Evolutionary conservation across 1,140 invertebrate genomes (phyloP), one percentile per base, ranked within the genome.

Genomic region (Nymphalis io): DNA sequence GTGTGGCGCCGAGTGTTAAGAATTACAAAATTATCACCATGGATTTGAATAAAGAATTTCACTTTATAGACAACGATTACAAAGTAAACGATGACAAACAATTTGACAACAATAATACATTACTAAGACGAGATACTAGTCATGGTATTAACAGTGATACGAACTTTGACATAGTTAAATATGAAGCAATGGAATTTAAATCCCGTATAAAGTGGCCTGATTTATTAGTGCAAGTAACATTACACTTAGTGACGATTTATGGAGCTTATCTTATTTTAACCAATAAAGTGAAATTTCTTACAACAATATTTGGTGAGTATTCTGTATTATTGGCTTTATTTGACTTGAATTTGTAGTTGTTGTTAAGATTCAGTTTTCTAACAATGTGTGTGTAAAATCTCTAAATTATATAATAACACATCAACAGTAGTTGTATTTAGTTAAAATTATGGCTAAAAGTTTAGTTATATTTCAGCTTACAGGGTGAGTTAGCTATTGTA

Each of bases 221-320:
- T 87, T 86, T 96, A 1, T 74, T 84, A 8, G 95, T 93, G 3
- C 95, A 96, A 88, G 74, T 94, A 42, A 94, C 94, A 68, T 91
- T 96, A 72, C 96, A 96, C 86, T 80, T 84, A 64, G 94, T 95
- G 16, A 93, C 93, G 68, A 60, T 96, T 3, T 96, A 96, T 80
- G 96, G 95, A 60, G 67, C 96, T 1, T 96, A 93, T 78, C 89
- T 96, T 67, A 92, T 95, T 33, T 69, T 95, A 38, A 93, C 92
- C 0, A 90, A 87, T 71, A 91, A 93, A 73, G 94, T 94, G n/a
- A 95, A 93, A 79, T 84, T 94, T 62, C 90, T 93, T 62, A 96
- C 96, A 69, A 84, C 91, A 53, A 72, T 96, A 61, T 96, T 95
- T 93, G 95, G 96, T 96, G 93, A 94, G 95, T 94, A 60, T 51